phyloP scores from a whole-genome alignment of 2,888 invertebrate genomes.

The Chouioia cunea region DNA sequence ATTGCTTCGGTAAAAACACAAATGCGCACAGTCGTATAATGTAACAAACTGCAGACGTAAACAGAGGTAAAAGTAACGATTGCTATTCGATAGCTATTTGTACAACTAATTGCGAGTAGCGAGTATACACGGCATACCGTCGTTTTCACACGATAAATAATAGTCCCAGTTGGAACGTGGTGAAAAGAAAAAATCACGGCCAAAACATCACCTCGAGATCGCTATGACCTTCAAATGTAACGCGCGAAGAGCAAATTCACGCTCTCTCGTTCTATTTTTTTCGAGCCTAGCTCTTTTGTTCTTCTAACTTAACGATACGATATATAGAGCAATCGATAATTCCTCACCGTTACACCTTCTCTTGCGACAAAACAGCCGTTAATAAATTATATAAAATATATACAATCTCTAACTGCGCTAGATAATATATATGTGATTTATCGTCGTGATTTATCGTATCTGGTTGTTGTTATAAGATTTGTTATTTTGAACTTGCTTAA shows the following conservation, averaged over 20 bases:
- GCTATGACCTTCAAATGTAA: slow-evolving; percentile 23
- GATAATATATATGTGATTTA: too few relatives aligned
- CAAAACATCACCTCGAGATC: slow-evolving; percentile 26
- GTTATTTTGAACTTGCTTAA: too few relatives aligned
- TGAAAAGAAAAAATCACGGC: slow-evolving; percentile 31
- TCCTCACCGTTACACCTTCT: slow-evolving; percentile 12
- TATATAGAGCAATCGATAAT: slow-evolving; percentile 23
- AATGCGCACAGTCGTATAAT: too few relatives aligned
- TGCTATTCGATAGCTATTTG: slow-evolving; percentile 13
- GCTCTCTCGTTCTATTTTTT: slow-evolving; percentile 22
- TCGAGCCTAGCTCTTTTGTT: slow-evolving; percentile 2
- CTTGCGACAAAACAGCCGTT: slow-evolving; percentile 13
- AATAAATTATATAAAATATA: slow-evolving; percentile 12
- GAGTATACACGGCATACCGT: not conserved
- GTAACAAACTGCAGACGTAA: too few relatives aligned
- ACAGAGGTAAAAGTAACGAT: not conserved
- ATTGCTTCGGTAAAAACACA: too few relatives aligned
- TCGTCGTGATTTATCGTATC: too few relatives aligned
- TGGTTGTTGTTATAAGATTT: too few relatives aligned
- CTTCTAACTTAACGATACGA: slow-evolving; percentile 21
- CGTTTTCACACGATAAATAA: slow-evolving; percentile 25
- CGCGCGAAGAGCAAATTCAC: not conserved
- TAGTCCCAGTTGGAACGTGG: slow-evolving; percentile 1
- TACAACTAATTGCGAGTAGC: slow-evolving; percentile 11
- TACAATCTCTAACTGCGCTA: not conserved